A percentile compares a stretch with the other conserved stretches of the same genome.
Conservation (phyloP, 2,113 vertebrate genomes). For the Aplodontia rufa region DNA sequence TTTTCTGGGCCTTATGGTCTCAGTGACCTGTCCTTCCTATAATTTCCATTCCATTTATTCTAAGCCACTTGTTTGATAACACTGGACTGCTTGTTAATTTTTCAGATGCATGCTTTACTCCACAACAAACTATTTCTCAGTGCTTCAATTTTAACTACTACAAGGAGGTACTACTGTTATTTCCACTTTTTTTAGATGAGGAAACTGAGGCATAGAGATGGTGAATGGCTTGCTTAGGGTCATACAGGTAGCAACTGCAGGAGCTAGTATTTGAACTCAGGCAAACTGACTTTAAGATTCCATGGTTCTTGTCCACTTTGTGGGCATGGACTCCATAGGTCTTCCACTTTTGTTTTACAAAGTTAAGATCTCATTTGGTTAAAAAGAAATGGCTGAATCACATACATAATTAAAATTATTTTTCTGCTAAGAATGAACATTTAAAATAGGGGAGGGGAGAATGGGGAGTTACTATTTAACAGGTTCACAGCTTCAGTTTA, state of each 20-base stretch:
- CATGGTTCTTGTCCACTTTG: not conserved
- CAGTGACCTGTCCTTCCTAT: not conserved
- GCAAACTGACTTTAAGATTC: conserved; percentile 11
- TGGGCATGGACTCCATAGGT: not conserved
- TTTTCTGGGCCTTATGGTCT: not conserved
- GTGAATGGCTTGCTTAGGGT: not conserved
- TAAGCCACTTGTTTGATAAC: not conserved
- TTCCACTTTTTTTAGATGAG: conserved; percentile 1
- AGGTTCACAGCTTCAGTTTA: not conserved
- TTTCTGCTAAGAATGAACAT: conserved; percentile 33
- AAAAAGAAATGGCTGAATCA: conserved; percentile 29
- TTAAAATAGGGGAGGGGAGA: not conserved
- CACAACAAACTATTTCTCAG: not conserved
- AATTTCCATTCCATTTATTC: conserved; percentile 5
- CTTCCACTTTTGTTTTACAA: not conserved
- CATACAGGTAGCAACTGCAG: not conserved
- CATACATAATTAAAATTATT: conserved; percentile 33
- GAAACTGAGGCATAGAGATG: not conserved
- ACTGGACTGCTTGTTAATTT: not conserved
- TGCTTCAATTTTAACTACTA: not conserved
- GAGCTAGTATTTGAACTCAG: not conserved
- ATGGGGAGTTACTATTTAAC: not conserved
- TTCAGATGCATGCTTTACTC: not conserved
- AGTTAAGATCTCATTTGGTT: conserved; percentile 1
- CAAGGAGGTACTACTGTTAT: not conserved